Evolutionary conservation across 2,888 invertebrate species (phyloP).

Genomic region (Timema podura): DNA sequence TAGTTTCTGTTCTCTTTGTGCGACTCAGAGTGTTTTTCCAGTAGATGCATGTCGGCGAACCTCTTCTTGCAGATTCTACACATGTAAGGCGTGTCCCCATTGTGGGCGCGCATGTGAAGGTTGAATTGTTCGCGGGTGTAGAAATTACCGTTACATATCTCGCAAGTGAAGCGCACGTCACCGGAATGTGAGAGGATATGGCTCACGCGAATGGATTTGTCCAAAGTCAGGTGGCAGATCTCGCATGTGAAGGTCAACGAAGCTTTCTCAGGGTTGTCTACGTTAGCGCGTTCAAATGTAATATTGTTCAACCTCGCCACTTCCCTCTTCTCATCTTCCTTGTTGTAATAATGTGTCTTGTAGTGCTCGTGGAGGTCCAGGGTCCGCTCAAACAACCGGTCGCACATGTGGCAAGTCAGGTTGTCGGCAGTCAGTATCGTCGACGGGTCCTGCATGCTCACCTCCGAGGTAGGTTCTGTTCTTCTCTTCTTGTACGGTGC

Average conservation of each 20-base stretch:
- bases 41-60: not conserved
- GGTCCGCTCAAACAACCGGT: not conserved
- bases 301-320: not conserved
- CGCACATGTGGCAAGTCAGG: not conserved
- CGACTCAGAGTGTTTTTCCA: not conserved
- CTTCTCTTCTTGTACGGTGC: not conserved
- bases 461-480: not conserved
- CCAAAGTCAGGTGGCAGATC: not conserved
- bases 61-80: conserved; percentile 4
- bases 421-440: no score
- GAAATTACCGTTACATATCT: conserved; percentile 8
- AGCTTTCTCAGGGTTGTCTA: no score
- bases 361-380: not conserved
- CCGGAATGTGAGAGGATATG: not conserved
- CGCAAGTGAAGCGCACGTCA: conserved; percentile 4
- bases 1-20: not conserved
- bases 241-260: conserved; percentile 3
- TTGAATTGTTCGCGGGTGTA: conserved; percentile 11
- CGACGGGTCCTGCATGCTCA: not conserved
- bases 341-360: not conserved
- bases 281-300: not conserved
- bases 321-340: not conserved
- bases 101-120: conserved; percentile 10
- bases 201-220: not conserved
- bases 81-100: conserved; percentile 1